These are phyloP conservation scores for Ovis canadensis DNA, from an alignment of 2,113 vertebrate genomes.

Conservation along the genomic window DNA sequence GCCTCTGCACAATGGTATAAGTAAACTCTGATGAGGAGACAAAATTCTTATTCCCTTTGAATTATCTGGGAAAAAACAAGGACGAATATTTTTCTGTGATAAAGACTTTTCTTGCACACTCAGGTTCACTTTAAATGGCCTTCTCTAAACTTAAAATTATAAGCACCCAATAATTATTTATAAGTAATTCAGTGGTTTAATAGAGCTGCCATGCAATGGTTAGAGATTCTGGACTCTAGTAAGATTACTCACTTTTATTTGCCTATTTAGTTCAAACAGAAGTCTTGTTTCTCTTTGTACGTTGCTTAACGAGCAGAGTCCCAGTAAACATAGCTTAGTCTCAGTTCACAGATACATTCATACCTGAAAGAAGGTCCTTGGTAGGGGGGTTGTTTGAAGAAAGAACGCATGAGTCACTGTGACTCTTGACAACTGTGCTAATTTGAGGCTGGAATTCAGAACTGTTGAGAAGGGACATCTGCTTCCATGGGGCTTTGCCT, in stretches of 20 bases:
- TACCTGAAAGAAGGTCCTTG: slow-evolving; percentile 91
- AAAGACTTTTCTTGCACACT: background rate
- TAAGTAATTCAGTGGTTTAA: background rate
- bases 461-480: slow-evolving; percentile 19
- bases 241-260: slow-evolving; percentile 38
- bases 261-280: background rate
- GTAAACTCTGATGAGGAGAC: background rate
- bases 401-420: slow-evolving; percentile 52
- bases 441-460: slow-evolving; percentile 31
- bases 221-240: background rate
- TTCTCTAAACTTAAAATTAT: background rate
- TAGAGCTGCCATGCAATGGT: background rate
- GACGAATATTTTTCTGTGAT: background rate
- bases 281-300: slow-evolving; percentile 18
- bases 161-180: slow-evolving; percentile 6
- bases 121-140: background rate
- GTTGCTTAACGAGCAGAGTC: background rate
- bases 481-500: background rate
- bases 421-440: slow-evolving; percentile 23
- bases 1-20: background rate
- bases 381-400: slow-evolving; percentile 69
- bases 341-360: slow-evolving; percentile 28
- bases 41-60: slow-evolving; percentile 6
- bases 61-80: slow-evolving; percentile 26
- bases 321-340: background rate